A percentile compares a stretch with the other conserved stretches of the same genome.
These are phyloP conservation scores for Folsomia manolachei DNA, from an alignment of 2,888 invertebrate species.

Conservation along the genomic window DNA sequence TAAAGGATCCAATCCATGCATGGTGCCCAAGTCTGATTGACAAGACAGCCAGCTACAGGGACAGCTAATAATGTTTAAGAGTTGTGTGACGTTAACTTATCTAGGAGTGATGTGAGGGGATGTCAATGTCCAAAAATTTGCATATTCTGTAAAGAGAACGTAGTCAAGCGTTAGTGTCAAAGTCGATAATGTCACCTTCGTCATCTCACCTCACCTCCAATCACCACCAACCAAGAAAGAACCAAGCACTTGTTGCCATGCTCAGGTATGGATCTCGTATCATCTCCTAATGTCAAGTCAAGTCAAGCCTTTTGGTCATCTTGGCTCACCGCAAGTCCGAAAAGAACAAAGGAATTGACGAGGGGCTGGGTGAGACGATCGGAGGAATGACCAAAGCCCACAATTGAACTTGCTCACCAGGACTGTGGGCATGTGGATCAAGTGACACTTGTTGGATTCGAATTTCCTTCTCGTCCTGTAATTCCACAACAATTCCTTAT, in stretches of 20 bases:
- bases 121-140: not conserved
- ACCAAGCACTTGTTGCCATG: not conserved
- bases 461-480: too few species aligned
- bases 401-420: not conserved
- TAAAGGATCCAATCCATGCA: too few species aligned
- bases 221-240: not conserved
- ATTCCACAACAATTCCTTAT: too few species aligned
- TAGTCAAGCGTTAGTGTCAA: not conserved
- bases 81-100: too few species aligned
- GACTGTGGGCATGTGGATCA: not conserved
- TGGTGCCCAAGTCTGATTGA: too few species aligned
- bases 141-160: not conserved
- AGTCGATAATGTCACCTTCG: not conserved
- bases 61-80: too few species aligned
- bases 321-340: not conserved
- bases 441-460: not conserved
- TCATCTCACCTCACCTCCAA: too few species aligned
- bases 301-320: not conserved
- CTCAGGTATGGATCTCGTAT: not conserved
- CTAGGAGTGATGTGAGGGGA: too few species aligned
- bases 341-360: not conserved
- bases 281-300: not conserved
- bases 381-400: not conserved
- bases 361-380: not conserved
- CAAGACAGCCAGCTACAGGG: too few species aligned